Evolutionary conservation across 2,113 vertebrate genomes (phyloP).

Genomic region (Tachycineta bicolor): DNA sequence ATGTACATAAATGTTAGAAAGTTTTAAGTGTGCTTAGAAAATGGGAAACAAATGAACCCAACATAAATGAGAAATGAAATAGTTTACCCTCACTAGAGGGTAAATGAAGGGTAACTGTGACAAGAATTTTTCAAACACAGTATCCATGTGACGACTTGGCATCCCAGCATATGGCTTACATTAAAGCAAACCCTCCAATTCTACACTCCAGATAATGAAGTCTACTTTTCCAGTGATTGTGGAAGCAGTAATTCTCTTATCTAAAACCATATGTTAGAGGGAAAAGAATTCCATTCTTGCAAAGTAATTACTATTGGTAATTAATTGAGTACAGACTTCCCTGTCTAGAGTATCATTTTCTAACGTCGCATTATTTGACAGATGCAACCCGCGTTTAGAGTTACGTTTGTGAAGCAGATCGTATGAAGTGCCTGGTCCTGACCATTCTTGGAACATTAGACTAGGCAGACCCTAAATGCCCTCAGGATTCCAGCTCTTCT

Average conservation of each 20-base stretch:
- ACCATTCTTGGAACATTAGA: not conserved
- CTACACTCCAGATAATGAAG: not conserved
- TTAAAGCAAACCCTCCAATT: not conserved
- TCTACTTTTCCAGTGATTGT: not conserved
- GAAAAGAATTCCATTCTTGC: not conserved
- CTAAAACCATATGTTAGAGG: not conserved
- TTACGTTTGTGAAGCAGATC: not conserved
- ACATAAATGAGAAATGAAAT: not conserved
- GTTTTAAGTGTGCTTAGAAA: not conserved
- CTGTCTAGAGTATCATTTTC: not conserved
- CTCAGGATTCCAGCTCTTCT: not conserved
- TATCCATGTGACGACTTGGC: not conserved
- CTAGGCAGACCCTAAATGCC: not conserved
- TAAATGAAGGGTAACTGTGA: not conserved
- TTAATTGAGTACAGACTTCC: not conserved
- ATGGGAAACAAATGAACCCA: not conserved
- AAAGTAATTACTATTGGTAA: not conserved
- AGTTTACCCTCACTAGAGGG: not conserved
- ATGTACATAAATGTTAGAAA: not conserved
- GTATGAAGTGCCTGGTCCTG: not conserved
- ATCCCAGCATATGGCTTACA: not conserved
- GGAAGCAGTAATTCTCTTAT: not conserved
- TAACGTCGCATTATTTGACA: not conserved
- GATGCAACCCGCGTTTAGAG: not conserved
- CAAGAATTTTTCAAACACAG: not conserved